Conservation (phyloP, 2,113 vertebrate genomes). For the Pterocles orientalis region DNA sequence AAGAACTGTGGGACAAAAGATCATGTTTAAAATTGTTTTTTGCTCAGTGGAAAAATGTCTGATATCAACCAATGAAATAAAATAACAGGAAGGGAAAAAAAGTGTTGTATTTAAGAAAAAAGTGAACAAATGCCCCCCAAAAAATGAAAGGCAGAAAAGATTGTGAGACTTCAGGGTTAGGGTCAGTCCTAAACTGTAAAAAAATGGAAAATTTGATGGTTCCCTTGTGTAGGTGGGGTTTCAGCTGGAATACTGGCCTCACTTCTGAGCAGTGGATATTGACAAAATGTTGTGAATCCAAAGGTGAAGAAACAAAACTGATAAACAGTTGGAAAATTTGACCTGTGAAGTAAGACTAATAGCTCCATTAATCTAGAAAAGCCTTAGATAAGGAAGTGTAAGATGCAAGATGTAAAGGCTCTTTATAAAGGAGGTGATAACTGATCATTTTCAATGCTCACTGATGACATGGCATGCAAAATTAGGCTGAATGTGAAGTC, state of each 20-base stretch:
- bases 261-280: neutral
- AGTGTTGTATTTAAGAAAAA: neutral
- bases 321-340: neutral
- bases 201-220: neutral
- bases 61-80: neutral
- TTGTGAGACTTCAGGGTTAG: neutral
- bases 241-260: neutral
- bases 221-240: neutral
- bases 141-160: neutral
- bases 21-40: neutral
- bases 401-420: neutral
- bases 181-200: neutral
- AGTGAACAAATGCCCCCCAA: neutral
- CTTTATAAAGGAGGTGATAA: neutral
- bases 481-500: neutral
- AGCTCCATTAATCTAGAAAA: neutral
- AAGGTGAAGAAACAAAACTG: neutral
- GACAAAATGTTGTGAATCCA: neutral
- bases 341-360: neutral
- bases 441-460: neutral
- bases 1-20: neutral
- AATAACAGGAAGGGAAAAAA: neutral
- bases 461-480: neutral
- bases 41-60: neutral
- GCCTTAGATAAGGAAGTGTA: neutral